These are phyloP conservation scores for Lepidostoma basale DNA, from an alignment of 1,140 invertebrate genomes.

Conservation along the genomic window DNA sequence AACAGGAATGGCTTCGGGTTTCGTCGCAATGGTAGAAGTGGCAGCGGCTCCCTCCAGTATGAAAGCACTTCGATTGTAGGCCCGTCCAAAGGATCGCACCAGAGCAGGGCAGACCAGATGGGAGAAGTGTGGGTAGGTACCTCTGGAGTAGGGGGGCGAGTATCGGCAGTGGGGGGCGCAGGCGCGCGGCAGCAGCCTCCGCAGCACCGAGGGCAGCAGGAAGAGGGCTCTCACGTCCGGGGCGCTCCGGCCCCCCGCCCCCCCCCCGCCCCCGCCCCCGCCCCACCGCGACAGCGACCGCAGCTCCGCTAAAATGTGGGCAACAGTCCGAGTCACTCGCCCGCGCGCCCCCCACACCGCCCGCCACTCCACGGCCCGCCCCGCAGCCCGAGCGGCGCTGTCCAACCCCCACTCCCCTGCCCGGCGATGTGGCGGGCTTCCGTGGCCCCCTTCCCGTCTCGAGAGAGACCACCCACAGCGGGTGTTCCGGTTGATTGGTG, in stretches of 20 bases:
- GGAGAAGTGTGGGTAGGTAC: conserved; percentile 55
- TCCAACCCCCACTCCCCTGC: too few relatives aligned
- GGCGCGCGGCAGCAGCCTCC: conserved; percentile 72
- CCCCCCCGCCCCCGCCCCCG: conserved; percentile 59
- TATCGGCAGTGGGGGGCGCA: conserved; percentile 73
- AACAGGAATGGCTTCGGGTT: too few relatives aligned
- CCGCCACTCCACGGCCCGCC: neutral
- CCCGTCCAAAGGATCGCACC: too few relatives aligned
- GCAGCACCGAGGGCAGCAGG: conserved; percentile 63
- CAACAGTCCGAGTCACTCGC: conserved; percentile 19
- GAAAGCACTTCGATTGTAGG: too few relatives aligned
- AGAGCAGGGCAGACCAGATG: conserved; percentile 18
- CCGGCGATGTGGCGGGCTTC: too few relatives aligned
- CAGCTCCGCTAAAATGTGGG: conserved; percentile 54
- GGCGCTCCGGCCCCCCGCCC: conserved; percentile 55
- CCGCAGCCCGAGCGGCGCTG: neutral
- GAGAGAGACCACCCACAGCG: too few relatives aligned
- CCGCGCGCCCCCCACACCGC: neutral
- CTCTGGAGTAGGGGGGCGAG: conserved; percentile 72
- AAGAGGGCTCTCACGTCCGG: conserved; percentile 57
- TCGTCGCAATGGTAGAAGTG: too few relatives aligned
- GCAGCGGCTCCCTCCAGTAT: too few relatives aligned
- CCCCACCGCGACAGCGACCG: conserved; percentile 58
- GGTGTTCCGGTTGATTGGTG: too few relatives aligned
- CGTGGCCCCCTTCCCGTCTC: too few relatives aligned